Evolutionary conservation across 2,888 invertebrate genomes (phyloP), one percentile per base, ranked within the genome.

Genomic region (Apocheima hispidaria): DNA sequence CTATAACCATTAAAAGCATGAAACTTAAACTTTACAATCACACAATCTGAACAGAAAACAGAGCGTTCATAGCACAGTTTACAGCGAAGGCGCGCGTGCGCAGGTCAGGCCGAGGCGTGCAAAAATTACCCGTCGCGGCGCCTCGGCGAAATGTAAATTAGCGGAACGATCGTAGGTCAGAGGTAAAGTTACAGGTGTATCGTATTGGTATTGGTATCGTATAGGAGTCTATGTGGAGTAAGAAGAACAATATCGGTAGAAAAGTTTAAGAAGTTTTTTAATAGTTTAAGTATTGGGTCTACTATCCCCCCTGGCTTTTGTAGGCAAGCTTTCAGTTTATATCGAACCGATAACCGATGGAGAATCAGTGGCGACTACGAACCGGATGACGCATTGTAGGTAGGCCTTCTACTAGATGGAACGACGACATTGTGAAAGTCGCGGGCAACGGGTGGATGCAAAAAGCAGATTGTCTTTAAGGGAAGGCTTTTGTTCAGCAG

Each of bases 141-240:
- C 78, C 74, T 78, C 75, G 67, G 70, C 71, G 72, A 79, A 79
- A 84, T 84, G 82, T 75, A 84, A 85, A 85, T 84, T 82, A 80
- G 79, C 72, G 65, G 73, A 75, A 75, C 74, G 75, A 72, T 77
- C 75, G 74, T 75, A 75, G 75, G 74, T 74, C 72, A 72, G 69
- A 75, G 79, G 71, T 75, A 73, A 69, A 48, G 59, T 78, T 77
- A 68, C 69, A 65, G 65, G 67, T 65, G 54, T 30, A 55, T 65
- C 55, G 53, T 61, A 60, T 59, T 58, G 38, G 35, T 50, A 58
- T 38, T 40, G 23, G 18, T 30, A n/a, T n/a, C n/a, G n/a, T n/a
- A n/a, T n/a, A 12, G 4, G 41, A 35, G 18, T 36, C 26, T 41
- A 28, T 50, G 28, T 40, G 41, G 20, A 48, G 36, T 40, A 44